These are phyloP conservation scores for Trematomus bernacchii DNA, from an alignment of 2,797 vertebrate genomes.

Conservation along the genomic window DNA sequence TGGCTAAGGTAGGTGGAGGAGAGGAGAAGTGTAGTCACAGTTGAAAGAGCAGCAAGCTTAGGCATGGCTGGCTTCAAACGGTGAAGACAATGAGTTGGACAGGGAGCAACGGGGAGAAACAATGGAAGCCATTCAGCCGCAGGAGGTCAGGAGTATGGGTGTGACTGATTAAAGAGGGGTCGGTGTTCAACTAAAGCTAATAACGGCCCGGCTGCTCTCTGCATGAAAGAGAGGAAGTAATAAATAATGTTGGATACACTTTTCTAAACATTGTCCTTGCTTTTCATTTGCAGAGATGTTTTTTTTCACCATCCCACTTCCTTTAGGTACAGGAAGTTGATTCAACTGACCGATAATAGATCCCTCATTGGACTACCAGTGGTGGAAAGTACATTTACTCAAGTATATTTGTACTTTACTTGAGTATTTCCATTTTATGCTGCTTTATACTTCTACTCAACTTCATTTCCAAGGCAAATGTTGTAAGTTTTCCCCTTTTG, in stretches of 20 bases:
- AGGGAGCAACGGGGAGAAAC: constrained; percentile 62
- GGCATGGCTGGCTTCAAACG: constrained; percentile 73
- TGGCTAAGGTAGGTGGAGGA: constrained; percentile 59
- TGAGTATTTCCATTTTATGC: too few species aligned
- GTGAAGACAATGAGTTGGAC: constrained; percentile 77
- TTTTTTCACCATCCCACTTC: constrained; percentile 18
- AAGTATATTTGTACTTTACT: too few species aligned
- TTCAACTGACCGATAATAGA: constrained; percentile 28
- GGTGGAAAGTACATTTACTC: too few species aligned
- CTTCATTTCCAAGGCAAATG: too few species aligned
- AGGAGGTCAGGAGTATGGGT: constrained; percentile 81
- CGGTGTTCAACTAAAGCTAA: constrained; percentile 75
- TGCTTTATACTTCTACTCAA: too few species aligned
- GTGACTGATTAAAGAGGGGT: constrained; percentile 83
- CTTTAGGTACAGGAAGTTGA: constrained; percentile 41
- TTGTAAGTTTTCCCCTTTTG: constrained; percentile 2
- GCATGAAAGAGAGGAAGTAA: constrained; percentile 83
- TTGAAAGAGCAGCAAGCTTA: constrained; percentile 71
- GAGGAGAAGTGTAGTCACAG: constrained; percentile 50
- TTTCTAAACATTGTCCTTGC: constrained; percentile 68
- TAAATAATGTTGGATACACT: constrained; percentile 79
- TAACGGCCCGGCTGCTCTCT: constrained; percentile 71
- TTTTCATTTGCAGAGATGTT: constrained; percentile 52
- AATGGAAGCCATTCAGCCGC: constrained; percentile 75
- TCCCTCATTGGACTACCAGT: constrained; percentile 20